Evolutionary conservation across 2,797 vertebrate species (phyloP).

Genomic region (Xiphorhynchus erythropygius): DNA sequence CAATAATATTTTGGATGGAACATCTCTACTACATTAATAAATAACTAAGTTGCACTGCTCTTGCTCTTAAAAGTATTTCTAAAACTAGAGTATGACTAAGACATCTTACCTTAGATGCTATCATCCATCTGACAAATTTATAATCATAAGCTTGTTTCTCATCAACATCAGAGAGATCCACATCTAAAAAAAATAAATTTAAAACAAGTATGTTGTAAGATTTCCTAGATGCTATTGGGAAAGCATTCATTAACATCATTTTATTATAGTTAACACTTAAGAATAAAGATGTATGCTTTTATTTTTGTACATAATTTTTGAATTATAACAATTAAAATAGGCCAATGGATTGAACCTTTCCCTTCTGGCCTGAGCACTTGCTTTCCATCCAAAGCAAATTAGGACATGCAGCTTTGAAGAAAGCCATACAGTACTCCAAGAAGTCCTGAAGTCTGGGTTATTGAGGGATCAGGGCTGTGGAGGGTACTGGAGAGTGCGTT

Average conservation of each 20-base stretch:
- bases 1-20: neutral
- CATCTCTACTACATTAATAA: neutral
- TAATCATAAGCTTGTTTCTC: slow-evolving; percentile 89
- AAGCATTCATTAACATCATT: neutral
- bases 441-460: neutral
- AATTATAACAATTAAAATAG: neutral
- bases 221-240: neutral
- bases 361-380: neutral
- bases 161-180: slow-evolving; percentile 84
- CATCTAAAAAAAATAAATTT: slow-evolving; percentile 74
- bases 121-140: slow-evolving; percentile 97
- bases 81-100: neutral
- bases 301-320: neutral
- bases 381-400: neutral
- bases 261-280: neutral
- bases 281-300: neutral
- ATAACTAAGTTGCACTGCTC: neutral
- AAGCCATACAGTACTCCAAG: neutral
- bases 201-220: neutral
- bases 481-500: neutral
- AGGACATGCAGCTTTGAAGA: neutral
- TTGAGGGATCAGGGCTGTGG: neutral
- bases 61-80: slow-evolving; percentile 1
- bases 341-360: neutral
- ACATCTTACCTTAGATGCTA: slow-evolving; percentile 86